Evolutionary conservation across 2,888 invertebrate species (phyloP), one percentile per base, ranked within the genome.

Genomic region (Cheilosia urbana): DNA sequence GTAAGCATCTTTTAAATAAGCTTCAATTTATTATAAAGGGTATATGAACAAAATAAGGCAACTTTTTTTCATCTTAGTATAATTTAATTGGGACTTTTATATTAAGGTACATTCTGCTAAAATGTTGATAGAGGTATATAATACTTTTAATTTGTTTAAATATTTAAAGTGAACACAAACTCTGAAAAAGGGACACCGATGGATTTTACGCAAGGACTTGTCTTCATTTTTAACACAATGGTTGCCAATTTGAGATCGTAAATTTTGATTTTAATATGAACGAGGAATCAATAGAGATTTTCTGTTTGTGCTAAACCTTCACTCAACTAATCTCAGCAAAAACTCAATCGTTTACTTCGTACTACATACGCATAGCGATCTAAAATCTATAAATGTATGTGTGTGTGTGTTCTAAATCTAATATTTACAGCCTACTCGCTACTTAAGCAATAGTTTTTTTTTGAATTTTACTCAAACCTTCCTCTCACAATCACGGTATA

Each of bases 201-300:
- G 58, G 69, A 34, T 51, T 66, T 55, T 65, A 73, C 37, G 62
- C 72, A 84, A 65, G 47, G 53, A 63, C 21, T 73, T 71, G 7
- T 49, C 88, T 89, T 88, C 89, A 87, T 87, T 88, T 88, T 88
- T 87, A 82, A 88, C 88, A 88, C 80, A 49, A 73, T 63, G 55
- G 73, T 83, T 71, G 76, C 85, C 85, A 85, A 85, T 85, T 80
- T 85, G 85, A 85, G 85, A 85, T 85, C 85, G 81, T 71, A 55
- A 81, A 85, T 85, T 85, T 85, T 84, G 79, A 75, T 65, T 51
- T 51, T 63, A 30, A 55, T 72, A 63, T 68, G 72, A 76, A 68
- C 49, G 58, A 77, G 63, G 81, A 57, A 76, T 76, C 13, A 53
- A 63, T 30, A 42, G 45, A 45, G 24, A 19, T 40, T 42, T 40